Evolutionary conservation across 30 jellyfish, hydroid and myxozoan species (phyloP).

Genomic region (Morbakka virulenta): DNA sequence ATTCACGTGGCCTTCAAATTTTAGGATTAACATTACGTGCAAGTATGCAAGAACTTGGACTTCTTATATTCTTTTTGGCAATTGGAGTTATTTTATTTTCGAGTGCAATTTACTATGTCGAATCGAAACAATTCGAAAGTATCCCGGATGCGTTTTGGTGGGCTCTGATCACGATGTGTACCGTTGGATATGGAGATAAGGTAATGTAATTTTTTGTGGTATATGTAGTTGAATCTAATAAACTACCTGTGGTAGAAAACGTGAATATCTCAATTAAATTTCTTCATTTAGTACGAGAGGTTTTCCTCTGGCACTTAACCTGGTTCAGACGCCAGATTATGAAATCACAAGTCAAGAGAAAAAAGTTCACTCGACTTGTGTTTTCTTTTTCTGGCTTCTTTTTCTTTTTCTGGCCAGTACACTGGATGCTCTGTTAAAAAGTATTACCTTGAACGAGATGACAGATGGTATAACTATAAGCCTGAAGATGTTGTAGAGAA

Average conservation of each 20-base stretch:
- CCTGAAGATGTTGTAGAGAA: no score
- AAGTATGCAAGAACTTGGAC: constrained; percentile 91
- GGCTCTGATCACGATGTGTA: constrained; percentile 98
- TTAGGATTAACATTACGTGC: constrained; percentile 86
- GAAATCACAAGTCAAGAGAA: no score
- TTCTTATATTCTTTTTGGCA: constrained; percentile 73
- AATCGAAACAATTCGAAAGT: constrained; percentile 68
- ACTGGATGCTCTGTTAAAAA: no score
- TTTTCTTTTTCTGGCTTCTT: no score
- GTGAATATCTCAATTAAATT: background rate
- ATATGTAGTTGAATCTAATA: no score
- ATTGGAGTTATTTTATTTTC: constrained; percentile 88
- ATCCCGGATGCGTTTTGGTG: constrained; percentile 99
- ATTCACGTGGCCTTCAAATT: constrained; percentile 90
- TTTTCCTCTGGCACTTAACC: background rate
- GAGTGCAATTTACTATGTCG: constrained; percentile 86
- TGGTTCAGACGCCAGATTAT: no score
- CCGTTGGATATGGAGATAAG: constrained; percentile 97
- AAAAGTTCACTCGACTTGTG: no score
- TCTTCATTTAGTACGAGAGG: background rate
- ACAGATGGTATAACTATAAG: no score
- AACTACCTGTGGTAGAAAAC: no score
- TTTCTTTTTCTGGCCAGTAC: no score
- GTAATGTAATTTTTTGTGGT: no score
- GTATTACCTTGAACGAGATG: no score